Percentiles rank a stretch among this genome's conserved stretches.
These are phyloP conservation scores for Parnassius mnemosyne DNA, from an alignment of 2,888 invertebrate species.

Conservation along the genomic window DNA sequence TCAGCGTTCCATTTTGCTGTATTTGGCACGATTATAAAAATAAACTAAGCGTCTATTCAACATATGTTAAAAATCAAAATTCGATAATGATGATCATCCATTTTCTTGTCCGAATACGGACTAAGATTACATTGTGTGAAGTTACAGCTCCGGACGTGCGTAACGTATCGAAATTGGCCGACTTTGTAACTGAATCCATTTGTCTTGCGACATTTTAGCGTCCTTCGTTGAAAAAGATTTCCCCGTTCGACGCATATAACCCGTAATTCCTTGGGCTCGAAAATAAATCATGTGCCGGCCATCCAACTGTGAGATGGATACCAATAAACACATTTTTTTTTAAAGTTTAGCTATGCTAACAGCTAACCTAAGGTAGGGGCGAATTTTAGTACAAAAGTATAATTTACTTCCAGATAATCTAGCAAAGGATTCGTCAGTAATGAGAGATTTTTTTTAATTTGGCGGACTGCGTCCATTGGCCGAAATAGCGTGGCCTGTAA, in stretches of 20 bases:
- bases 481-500: too few relatives aligned
- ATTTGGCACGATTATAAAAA: too few relatives aligned
- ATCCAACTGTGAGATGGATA: not conserved
- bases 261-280: not conserved
- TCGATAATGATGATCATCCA: not conserved
- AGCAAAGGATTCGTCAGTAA: too few relatives aligned
- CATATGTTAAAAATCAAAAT: not conserved
- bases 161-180: not conserved
- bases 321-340: not conserved
- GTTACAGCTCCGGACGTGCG: not conserved
- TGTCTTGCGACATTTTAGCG: not conserved
- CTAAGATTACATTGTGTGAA: not conserved
- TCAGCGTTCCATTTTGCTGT: too few relatives aligned
- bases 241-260: not conserved
- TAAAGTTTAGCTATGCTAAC: not conserved
- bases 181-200: not conserved
- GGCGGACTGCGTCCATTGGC: too few relatives aligned
- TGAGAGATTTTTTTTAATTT: too few relatives aligned
- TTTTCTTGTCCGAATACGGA: not conserved
- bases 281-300: constrained; percentile 3
- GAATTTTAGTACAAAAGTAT: too few relatives aligned
- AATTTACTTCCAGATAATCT: too few relatives aligned
- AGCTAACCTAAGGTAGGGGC: too few relatives aligned
- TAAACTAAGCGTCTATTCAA: too few relatives aligned
- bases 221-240: not conserved